Evolutionary conservation across 2,797 vertebrate genomes (phyloP).

Genomic region (Alcedo atthis): DNA sequence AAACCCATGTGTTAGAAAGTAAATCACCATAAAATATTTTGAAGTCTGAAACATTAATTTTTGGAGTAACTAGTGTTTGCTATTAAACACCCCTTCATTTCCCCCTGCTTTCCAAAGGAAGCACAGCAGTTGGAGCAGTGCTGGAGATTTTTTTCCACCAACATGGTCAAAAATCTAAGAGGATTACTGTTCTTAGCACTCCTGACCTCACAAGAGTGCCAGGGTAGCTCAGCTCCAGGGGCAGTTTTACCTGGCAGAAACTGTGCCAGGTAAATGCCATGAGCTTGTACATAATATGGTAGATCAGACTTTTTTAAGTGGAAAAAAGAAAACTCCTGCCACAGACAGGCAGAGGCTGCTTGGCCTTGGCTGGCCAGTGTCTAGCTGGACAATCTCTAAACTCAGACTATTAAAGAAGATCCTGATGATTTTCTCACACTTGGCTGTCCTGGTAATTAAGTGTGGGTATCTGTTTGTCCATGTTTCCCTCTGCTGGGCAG

Average conservation of each 20-base stretch:
- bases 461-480: neutral
- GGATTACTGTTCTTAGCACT: neutral
- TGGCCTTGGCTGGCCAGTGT: neutral
- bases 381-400: neutral
- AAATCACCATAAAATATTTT: neutral
- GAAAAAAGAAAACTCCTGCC: neutral
- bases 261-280: neutral
- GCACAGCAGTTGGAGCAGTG: neutral
- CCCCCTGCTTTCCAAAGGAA: neutral
- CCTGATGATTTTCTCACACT: neutral
- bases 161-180: accelerated
- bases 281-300: neutral
- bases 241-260: neutral
- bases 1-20: neutral
- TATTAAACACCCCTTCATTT: neutral
- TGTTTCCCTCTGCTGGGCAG: neutral
- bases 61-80: neutral
- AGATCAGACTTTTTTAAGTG: neutral
- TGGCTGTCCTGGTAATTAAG: neutral
- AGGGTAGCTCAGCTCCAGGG: neutral
- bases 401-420: neutral
- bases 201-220: neutral
- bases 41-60: neutral
- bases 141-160: neutral
- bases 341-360: neutral